Base-by-base conservation (phyloP, 30 jellyfish, hydroid and myxozoan species). In the Turritopsis rubra region DNA sequence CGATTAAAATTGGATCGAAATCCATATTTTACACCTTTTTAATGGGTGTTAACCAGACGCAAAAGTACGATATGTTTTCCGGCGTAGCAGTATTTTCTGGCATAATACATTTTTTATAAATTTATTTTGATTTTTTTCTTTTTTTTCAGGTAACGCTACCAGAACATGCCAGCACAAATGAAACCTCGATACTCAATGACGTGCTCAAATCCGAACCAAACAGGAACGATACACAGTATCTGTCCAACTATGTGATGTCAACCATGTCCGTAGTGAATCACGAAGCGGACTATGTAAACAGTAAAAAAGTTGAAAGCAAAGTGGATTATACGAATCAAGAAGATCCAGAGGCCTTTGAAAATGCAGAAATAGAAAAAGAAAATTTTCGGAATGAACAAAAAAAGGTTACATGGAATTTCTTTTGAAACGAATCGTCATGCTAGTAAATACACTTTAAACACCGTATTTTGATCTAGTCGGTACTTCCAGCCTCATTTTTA, bases 101-200 rank as follows among this genome's bases (percentile, higher is more conserved):
- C 16, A 13, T 22, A 23, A 23, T 1, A 3, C 13, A 13, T 68
- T 16, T 1, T 16, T 23, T 5, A 68, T 68, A 23, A 5, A 22
- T 26, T 16, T 4, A 68, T 26, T 13, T 1, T 5, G 8, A 23
- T 68, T 68, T 22, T 21, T 24, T 28, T 30, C 65, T 73, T 79
- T 8, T 24, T 86, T 53, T 65, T 18, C 52, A 85, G 93, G 88
- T 85, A 27, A 72, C 79, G 31, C 65, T 41, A 24, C 54, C 73
- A 18, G 66, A 28, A 31, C 41, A 22, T 17, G 22, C 75, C 9
- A 22, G 21, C 31, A 3, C 60, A 3, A 68, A 68, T 68, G 28
- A 23, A 7, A n/a, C 77, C 77, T n/a, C 77, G 9, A 17, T 23
- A 8, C 19, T 68, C 16, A 68, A 9, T 68, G 77, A 9, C 30